These are phyloP conservation scores for Octodon degus DNA, from an alignment of 2,113 vertebrate genomes.

Conservation along the genomic window DNA sequence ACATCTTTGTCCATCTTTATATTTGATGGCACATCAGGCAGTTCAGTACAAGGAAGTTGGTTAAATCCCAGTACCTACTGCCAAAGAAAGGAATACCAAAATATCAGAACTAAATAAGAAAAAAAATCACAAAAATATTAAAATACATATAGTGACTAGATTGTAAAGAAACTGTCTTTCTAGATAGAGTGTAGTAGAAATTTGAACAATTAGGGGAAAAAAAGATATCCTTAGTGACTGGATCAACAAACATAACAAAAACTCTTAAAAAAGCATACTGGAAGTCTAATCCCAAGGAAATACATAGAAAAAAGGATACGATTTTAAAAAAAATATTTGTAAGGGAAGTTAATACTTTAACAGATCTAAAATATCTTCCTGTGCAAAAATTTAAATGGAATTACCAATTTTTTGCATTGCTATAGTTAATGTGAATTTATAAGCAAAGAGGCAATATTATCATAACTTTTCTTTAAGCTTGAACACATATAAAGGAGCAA, in stretches of 20 bases:
- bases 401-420: constrained; percentile 46
- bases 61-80: neutral
- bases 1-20: neutral
- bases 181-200: constrained; percentile 45
- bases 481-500: constrained; percentile 43
- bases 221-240: neutral
- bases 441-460: constrained; percentile 44
- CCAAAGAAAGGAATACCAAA: constrained; percentile 16
- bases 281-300: constrained; percentile 41
- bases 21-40: constrained; percentile 13
- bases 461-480: constrained; percentile 26
- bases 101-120: too few relatives aligned
- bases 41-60: constrained; percentile 23
- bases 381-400: constrained; percentile 61
- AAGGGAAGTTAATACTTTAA: constrained; percentile 13
- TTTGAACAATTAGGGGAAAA: neutral
- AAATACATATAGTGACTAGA: neutral
- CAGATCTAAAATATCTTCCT: constrained; percentile 56
- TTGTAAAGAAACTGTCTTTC: constrained; percentile 53
- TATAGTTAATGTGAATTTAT: neutral
- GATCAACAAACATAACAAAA: constrained; percentile 36
- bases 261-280: neutral
- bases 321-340: constrained; percentile 56
- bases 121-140: neutral
- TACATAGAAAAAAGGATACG: neutral